A percentile compares a stretch with the other conserved stretches of the same genome.
Evolutionary conservation across 2,888 invertebrate genomes (phyloP).

Genomic region (Orchesella flavescens): DNA sequence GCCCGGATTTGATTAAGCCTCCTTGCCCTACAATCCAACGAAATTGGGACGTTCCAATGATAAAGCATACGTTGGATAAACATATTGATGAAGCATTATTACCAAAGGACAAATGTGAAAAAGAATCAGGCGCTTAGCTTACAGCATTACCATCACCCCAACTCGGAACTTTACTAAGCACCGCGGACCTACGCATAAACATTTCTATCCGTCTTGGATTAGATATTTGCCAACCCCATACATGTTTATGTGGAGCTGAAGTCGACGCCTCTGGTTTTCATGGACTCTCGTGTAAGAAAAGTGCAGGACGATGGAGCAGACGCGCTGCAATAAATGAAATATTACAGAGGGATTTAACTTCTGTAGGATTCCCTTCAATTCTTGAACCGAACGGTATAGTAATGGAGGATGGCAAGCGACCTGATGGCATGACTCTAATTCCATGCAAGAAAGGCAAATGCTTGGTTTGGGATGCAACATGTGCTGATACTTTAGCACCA

Average conservation of each 20-base stretch:
- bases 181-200: slow-evolving; percentile 12
- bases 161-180: slow-evolving; percentile 29
- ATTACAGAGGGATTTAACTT: slow-evolving; percentile 10
- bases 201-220: slow-evolving; percentile 16
- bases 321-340: slow-evolving; percentile 20
- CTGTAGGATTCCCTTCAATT: slow-evolving; percentile 10
- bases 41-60: slow-evolving; percentile 7
- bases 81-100: too few species aligned
- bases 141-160: slow-evolving; percentile 22
- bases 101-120: background rate
- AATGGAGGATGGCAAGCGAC: slow-evolving; percentile 33
- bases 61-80: too few species aligned
- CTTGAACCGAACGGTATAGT: slow-evolving; percentile 10
- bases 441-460: slow-evolving; percentile 52
- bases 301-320: slow-evolving; percentile 20
- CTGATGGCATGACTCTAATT: slow-evolving; percentile 39
- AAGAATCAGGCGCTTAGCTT: slow-evolving; percentile 35
- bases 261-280: slow-evolving; percentile 2
- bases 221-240: slow-evolving; percentile 14
- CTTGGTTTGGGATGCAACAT: too few species aligned
- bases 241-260: slow-evolving; percentile 24
- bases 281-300: slow-evolving; percentile 16
- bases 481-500: slow-evolving; percentile 28
- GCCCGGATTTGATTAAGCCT: too few species aligned
- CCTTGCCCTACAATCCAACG: too few species aligned